phyloP scores from a whole-genome alignment of 2,113 vertebrate genomes.

The Saiga tatarica region DNA sequence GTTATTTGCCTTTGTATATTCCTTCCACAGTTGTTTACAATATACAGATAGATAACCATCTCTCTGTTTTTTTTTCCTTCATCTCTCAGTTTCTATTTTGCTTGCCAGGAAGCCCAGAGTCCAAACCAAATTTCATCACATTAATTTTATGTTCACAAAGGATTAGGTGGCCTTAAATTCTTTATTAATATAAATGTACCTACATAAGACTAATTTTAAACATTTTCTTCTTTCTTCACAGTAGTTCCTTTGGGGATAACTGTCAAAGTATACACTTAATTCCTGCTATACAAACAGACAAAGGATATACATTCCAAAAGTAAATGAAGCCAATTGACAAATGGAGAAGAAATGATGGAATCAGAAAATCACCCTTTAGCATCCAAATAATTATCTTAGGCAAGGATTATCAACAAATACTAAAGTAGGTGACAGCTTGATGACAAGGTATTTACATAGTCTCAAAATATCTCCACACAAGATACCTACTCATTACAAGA shows the following conservation, averaged over 20 bases:
- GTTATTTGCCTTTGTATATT: background rate
- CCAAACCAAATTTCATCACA: background rate
- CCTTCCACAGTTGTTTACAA: background rate
- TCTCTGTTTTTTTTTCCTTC: background rate
- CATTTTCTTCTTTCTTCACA: background rate
- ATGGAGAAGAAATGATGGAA: background rate
- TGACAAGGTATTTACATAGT: background rate
- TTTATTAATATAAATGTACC: slow-evolving; percentile 14
- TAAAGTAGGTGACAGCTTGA: background rate
- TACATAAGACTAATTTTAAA: background rate
- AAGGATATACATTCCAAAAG: background rate
- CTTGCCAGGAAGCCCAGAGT: background rate
- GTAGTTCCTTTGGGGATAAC: background rate
- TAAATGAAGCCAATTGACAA: background rate
- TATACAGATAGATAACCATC: background rate
- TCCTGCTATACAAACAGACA: background rate
- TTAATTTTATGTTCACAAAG: background rate
- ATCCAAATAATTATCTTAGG: background rate
- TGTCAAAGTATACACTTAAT: slow-evolving; percentile 5
- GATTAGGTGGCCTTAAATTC: background rate
- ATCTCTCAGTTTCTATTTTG: background rate
- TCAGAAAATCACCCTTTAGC: background rate
- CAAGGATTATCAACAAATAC: background rate
- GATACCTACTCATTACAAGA: background rate
- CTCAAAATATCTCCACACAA: background rate